Evolutionary conservation across 1,140 invertebrate species (phyloP).

Genomic region (Aradophagus sp.): DNA sequence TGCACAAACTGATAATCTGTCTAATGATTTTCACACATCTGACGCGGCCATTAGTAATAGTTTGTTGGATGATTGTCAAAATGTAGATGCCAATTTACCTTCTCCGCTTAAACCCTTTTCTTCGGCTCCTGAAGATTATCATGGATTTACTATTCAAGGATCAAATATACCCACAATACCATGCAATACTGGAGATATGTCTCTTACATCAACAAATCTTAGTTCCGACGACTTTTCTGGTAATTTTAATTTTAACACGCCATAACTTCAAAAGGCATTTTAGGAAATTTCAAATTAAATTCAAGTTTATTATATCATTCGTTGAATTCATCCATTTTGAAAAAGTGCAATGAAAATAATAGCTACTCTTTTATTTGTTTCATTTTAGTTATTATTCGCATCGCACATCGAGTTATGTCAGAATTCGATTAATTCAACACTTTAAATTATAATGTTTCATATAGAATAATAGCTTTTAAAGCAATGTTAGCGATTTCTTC

Average conservation of each 20-base stretch:
- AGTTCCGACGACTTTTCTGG: conserved; percentile 60
- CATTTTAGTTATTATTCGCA: too few species aligned
- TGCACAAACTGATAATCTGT: conserved; percentile 68
- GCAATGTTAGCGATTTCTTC: conserved; percentile 25
- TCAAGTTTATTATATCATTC: background rate
- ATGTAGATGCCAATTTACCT: conserved; percentile 77
- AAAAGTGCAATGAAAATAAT: too few species aligned
- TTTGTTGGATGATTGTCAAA: conserved; percentile 75
- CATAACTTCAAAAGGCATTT: too few species aligned
- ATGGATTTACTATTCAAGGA: conserved; percentile 81
- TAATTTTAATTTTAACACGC: conserved; percentile 61
- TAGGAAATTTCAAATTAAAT: background rate
- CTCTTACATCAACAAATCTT: conserved; percentile 62
- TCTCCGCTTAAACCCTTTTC: conserved; percentile 76
- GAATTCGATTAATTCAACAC: too few species aligned
- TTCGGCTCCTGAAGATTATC: conserved; percentile 77
- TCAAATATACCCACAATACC: conserved; percentile 83
- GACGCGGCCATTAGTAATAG: conserved; percentile 62
- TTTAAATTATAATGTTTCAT: too few species aligned
- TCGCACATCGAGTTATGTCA: too few species aligned
- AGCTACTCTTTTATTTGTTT: too few species aligned
- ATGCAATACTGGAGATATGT: conserved; percentile 80
- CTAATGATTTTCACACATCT: conserved; percentile 59
- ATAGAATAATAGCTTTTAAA: too few species aligned
- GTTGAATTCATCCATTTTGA: background rate